Conservation (phyloP, 53 echinoderm and acorn worm species). For the Apostichopus leukothele region DNA sequence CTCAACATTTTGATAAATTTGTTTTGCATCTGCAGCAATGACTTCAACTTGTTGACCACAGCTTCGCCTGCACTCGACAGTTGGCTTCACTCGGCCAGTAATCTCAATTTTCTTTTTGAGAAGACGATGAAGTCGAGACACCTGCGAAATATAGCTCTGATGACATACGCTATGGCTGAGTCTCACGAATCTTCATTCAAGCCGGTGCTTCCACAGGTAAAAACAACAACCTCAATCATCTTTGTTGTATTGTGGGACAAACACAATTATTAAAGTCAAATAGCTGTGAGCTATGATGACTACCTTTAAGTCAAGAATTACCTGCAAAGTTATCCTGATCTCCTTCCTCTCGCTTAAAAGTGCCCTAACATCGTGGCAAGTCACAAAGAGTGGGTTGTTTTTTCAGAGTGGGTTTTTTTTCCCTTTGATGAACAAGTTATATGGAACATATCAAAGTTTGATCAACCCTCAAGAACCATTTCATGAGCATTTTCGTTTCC, state of each 20-base stretch:
- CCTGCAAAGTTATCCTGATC: no score
- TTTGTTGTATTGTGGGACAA: not conserved
- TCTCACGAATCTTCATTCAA: conserved; percentile 59
- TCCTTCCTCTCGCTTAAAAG: no score
- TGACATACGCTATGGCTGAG: conserved; percentile 91
- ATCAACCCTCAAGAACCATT: no score
- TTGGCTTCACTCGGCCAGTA: conserved; percentile 65
- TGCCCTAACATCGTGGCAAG: no score
- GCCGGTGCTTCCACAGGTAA: conserved; percentile 62
- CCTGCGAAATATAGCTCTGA: conserved; percentile 75
- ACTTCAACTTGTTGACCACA: conserved; percentile 76
- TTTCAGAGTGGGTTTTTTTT: no score
- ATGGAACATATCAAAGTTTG: no score
- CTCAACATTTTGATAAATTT: no score
- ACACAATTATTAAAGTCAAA: not conserved
- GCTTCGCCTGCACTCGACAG: conserved; percentile 76
- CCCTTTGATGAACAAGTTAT: no score
- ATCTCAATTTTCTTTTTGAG: conserved; percentile 49
- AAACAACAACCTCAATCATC: not conserved
- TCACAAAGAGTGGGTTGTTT: no score
- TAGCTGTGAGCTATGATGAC: no score
- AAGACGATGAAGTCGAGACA: conserved; percentile 60
- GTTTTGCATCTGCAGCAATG: not conserved
- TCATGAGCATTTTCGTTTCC: no score
- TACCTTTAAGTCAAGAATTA: no score